Conservation (phyloP, 1,140 invertebrate species). For the Zaprionus capensis region DNA sequence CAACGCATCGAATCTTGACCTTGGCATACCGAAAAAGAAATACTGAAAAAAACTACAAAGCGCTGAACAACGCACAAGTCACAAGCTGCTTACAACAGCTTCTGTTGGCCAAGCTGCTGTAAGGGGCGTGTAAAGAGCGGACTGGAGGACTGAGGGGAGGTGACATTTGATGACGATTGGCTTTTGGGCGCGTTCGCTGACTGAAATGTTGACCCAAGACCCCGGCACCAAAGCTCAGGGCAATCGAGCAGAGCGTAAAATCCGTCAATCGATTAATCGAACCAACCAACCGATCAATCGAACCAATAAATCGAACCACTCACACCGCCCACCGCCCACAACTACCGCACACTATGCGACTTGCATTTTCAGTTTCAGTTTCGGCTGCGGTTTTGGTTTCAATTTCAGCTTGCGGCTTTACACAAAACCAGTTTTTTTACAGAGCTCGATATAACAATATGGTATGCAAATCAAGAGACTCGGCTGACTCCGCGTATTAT, state of each 20-base stretch:
- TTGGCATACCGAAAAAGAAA: slow-evolving; percentile 42
- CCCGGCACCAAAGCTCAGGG: not conserved
- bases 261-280: not conserved
- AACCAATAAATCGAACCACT: not conserved
- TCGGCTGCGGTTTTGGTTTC: not conserved
- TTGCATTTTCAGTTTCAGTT: not conserved
- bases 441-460: slow-evolving; percentile 10
- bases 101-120: slow-evolving; percentile 1
- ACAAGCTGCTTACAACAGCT: slow-evolving; percentile 36
- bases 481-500: not conserved
- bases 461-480: slow-evolving; percentile 1
- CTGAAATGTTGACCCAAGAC: slow-evolving; percentile 4
- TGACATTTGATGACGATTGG: slow-evolving; percentile 13
- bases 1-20: slow-evolving; percentile 38
- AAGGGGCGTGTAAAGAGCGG: not conserved
- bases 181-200: slow-evolving; percentile 8
- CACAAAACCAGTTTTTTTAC: slow-evolving; percentile 6
- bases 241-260: not conserved
- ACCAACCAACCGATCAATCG: not conserved
- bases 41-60: slow-evolving; percentile 6
- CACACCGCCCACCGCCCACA: not conserved
- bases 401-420: not conserved
- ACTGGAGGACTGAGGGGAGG: not conserved
- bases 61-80: slow-evolving; percentile 30
- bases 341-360: not conserved